phyloP scores from a whole-genome alignment of 2,113 vertebrate species.

The Sylvietta virens region DNA sequence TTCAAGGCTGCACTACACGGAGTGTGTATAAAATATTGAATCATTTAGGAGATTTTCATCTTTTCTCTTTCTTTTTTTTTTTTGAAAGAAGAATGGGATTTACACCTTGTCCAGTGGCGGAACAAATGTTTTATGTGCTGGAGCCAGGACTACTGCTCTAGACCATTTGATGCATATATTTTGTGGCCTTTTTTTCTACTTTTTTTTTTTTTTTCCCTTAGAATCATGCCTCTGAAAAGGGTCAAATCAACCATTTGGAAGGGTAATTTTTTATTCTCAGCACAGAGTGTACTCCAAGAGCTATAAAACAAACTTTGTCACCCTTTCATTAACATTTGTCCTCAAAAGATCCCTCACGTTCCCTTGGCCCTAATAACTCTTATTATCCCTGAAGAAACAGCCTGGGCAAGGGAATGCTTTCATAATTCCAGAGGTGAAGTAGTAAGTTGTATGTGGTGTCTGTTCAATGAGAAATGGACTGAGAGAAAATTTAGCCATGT shows the following conservation, averaged over 20 bases:
- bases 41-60: constrained; percentile 38
- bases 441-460: background rate
- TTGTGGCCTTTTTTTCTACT: background rate
- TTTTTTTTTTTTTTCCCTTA: background rate
- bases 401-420: background rate
- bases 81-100: background rate
- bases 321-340: background rate
- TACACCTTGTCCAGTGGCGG: background rate
- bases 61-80: background rate
- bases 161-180: constrained; percentile 21
- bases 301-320: background rate
- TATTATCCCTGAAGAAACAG: background rate
- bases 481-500: background rate
- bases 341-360: background rate
- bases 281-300: background rate
- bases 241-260: constrained; percentile 20
- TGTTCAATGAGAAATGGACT: background rate
- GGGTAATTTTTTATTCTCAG: background rate
- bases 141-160: background rate
- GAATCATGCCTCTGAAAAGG: background rate
- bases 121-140: constrained; percentile 42
- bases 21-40: constrained; percentile 39
- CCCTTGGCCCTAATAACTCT: background rate
- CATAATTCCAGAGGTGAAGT: background rate
- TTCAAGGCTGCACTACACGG: constrained; percentile 10